A percentile compares a stretch with the other conserved stretches of the same genome.
These are phyloP conservation scores for Caradrina clavipalpis DNA, from an alignment of 2,888 invertebrate species.

Conservation along the genomic window DNA sequence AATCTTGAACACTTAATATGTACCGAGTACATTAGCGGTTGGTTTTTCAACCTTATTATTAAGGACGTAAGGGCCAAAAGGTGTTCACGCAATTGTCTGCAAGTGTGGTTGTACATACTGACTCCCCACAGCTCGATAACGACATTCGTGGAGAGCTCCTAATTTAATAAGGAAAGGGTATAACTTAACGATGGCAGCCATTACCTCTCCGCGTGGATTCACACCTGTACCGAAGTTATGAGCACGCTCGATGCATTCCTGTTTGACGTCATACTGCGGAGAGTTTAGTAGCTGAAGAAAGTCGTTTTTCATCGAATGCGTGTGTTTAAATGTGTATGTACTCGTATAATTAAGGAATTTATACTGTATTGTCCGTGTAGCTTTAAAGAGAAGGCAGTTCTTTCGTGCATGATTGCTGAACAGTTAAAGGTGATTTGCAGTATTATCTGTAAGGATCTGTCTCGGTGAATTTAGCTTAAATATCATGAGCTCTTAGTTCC, in stretches of 20 bases:
- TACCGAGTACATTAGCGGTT: no score
- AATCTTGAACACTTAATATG: no score
- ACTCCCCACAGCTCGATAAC: slow-evolving; percentile 15
- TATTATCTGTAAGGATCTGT: no score
- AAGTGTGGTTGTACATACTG: background rate
- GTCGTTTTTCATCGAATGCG: slow-evolving; percentile 1
- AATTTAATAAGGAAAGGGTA: slow-evolving; percentile 76
- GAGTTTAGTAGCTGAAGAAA: slow-evolving; percentile 22
- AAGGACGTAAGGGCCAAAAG: no score
- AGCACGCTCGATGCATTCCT: slow-evolving; percentile 52
- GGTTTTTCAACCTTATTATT: no score
- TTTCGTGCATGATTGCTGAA: no score
- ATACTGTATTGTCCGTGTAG: background rate
- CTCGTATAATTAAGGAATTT: background rate
- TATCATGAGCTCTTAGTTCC: no score
- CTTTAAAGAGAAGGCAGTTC: no score
- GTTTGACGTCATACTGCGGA: slow-evolving; percentile 1
- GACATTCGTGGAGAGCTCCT: slow-evolving; percentile 68
- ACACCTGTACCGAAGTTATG: slow-evolving; percentile 72
- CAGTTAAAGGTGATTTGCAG: no score
- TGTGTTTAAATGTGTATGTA: no score
- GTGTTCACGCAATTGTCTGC: no score
- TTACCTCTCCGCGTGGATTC: slow-evolving; percentile 67
- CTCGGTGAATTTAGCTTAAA: no score
- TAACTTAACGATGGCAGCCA: slow-evolving; percentile 74